phyloP scores from a whole-genome alignment of 2,888 invertebrate species.

The Drosophila pseudotalamancana region DNA sequence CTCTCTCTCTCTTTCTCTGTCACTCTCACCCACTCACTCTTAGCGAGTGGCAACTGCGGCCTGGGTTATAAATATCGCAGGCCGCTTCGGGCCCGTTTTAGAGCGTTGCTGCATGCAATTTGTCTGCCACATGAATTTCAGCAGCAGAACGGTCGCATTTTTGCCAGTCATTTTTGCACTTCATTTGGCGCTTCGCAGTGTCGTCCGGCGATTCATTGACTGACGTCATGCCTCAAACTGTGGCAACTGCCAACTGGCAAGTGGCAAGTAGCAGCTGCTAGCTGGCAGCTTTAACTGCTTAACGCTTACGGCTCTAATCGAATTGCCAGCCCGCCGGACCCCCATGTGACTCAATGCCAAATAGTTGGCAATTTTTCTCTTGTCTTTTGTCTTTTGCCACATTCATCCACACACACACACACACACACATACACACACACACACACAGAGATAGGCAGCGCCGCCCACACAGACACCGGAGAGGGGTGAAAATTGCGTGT shows the following conservation, averaged over 20 bases:
- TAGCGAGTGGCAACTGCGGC: slow-evolving; percentile 4
- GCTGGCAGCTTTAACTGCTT: slow-evolving; percentile 56
- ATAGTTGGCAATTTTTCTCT: slow-evolving; percentile 72
- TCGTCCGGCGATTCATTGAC: slow-evolving; percentile 47
- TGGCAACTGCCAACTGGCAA: slow-evolving; percentile 32
- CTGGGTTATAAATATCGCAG: slow-evolving; percentile 59
- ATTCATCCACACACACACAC: slow-evolving; percentile 53
- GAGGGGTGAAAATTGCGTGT: slow-evolving; percentile 71
- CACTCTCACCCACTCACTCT: slow-evolving; percentile 2
- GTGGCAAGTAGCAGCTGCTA: slow-evolving; percentile 14
- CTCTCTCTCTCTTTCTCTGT: slow-evolving; percentile 2
- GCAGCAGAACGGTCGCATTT: slow-evolving; percentile 27
- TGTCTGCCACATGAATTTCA: slow-evolving; percentile 45
- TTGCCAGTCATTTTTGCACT: slow-evolving; percentile 63
- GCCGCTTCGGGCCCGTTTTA: slow-evolving; percentile 22
- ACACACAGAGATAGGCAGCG: neutral
- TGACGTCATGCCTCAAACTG: slow-evolving; percentile 53
- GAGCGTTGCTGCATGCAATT: slow-evolving; percentile 52
- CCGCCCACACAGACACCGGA: slow-evolving; percentile 13
- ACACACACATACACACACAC: slow-evolving; percentile 14
- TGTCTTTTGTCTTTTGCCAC: slow-evolving; percentile 56
- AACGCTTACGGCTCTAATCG: slow-evolving; percentile 67
- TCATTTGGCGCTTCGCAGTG: slow-evolving; percentile 55
- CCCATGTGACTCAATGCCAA: slow-evolving; percentile 72
- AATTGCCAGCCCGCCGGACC: slow-evolving; percentile 47